phyloP scores from a whole-genome alignment of 2,113 vertebrate species.

The Pygoscelis adeliae region DNA sequence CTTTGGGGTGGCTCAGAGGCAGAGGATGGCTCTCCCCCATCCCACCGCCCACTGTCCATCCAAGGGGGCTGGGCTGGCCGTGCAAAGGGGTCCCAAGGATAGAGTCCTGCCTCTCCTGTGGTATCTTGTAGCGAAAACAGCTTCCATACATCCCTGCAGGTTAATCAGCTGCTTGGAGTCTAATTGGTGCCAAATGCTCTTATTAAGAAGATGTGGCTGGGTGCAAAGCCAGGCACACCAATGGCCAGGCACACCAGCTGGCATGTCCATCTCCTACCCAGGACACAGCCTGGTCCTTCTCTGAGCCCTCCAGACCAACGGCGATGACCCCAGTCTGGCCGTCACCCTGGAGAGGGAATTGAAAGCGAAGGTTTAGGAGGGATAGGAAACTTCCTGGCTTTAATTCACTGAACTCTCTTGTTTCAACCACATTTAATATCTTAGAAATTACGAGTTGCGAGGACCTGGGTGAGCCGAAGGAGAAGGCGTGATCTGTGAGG shows the following conservation, averaged over 20 bases:
- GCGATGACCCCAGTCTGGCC: not conserved
- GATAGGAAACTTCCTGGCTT: slow-evolving; percentile 21
- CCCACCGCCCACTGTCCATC: not conserved
- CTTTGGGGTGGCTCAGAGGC: not conserved
- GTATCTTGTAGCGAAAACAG: not conserved
- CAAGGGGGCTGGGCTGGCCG: not conserved
- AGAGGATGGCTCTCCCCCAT: not conserved
- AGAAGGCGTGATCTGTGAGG: slow-evolving; percentile 48
- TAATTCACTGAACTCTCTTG: slow-evolving; percentile 54
- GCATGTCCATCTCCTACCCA: not conserved
- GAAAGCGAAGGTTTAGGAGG: not conserved
- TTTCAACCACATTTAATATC: slow-evolving; percentile 67
- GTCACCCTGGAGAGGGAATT: not conserved
- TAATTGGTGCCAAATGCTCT: not conserved
- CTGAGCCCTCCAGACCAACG: not conserved
- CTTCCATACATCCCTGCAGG: not conserved
- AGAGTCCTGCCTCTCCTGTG: not conserved
- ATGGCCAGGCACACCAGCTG: no score
- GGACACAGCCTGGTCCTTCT: not conserved
- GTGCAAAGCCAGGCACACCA: not conserved
- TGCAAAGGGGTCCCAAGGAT: not conserved
- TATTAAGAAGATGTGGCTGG: not conserved
- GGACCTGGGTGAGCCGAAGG: slow-evolving; percentile 15
- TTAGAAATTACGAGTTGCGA: slow-evolving; percentile 40
- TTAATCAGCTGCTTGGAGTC: not conserved